phyloP scores from a whole-genome alignment of 2,113 vertebrate genomes.

The Paralichthys olivaceus region DNA sequence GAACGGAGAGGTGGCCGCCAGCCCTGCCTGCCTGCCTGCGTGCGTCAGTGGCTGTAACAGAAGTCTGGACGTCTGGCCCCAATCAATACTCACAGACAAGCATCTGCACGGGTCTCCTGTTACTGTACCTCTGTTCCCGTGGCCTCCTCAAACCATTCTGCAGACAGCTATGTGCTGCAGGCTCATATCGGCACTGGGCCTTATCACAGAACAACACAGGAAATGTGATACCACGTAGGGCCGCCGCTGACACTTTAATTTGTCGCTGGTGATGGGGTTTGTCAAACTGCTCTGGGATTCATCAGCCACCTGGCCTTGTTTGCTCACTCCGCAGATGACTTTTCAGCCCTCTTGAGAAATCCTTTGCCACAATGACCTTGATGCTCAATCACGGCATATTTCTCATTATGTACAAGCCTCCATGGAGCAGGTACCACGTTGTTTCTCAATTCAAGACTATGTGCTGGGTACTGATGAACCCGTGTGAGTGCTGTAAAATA shows the following conservation, averaged over 20 bases:
- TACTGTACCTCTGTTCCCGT: conserved; percentile 48
- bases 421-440: conserved; percentile 19
- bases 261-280: conserved; percentile 63
- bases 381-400: conserved; percentile 55
- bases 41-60: conserved; percentile 32
- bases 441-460: conserved; percentile 3
- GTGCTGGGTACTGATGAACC: conserved; percentile 30
- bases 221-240: conserved; percentile 45
- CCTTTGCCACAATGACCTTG: conserved; percentile 59
- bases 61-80: conserved; percentile 56
- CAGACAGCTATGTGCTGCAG: conserved; percentile 39
- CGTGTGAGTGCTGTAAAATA: conserved; percentile 1
- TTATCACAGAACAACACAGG: conserved; percentile 57
- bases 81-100: conserved; percentile 63
- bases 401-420: conserved; percentile 43
- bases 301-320: conserved; percentile 58
- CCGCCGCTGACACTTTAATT: conserved; percentile 68
- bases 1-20: background rate
- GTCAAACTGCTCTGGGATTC: conserved; percentile 67
- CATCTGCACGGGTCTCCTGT: conserved; percentile 59
- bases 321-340: conserved; percentile 44
- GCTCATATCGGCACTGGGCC: conserved; percentile 20
- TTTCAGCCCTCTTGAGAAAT: conserved; percentile 58
- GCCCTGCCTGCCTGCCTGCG: background rate
- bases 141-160: conserved; percentile 29